Conservation (phyloP, 2,888 invertebrate species). For the Drosophila macrothrix region DNA sequence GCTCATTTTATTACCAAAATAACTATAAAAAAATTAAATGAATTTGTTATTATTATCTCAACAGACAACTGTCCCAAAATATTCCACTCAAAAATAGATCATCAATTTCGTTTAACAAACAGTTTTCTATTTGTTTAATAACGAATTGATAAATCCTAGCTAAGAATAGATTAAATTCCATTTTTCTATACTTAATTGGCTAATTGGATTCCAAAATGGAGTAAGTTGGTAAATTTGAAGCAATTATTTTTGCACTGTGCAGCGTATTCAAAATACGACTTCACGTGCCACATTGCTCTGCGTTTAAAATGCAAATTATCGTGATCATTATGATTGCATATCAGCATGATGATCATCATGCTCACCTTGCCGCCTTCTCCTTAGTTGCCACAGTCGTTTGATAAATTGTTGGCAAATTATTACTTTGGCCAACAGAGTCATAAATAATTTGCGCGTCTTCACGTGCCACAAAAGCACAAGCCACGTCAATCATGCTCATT, state of each 20-base stretch:
- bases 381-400: slow-evolving; percentile 15
- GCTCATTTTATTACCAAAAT: neutral
- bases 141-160: too few relatives aligned
- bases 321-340: slow-evolving; percentile 78
- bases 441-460: slow-evolving; percentile 78
- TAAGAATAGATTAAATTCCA: neutral
- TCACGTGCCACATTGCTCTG: slow-evolving; percentile 67
- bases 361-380: slow-evolving; percentile 18
- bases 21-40: neutral
- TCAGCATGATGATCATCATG: slow-evolving; percentile 46
- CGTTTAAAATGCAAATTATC: slow-evolving; percentile 82
- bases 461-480: slow-evolving; percentile 57
- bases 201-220: neutral
- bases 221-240: neutral
- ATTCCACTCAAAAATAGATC: neutral
- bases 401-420: slow-evolving; percentile 79
- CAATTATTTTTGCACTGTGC: neutral
- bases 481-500: slow-evolving; percentile 5
- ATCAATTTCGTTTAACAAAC: neutral
- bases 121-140: too few relatives aligned
- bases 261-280: slow-evolving; percentile 11
- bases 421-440: slow-evolving; percentile 67
- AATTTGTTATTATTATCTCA: neutral
- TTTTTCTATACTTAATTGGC: neutral
- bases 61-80: neutral